Evolutionary conservation across 2,888 invertebrate genomes (phyloP), one percentile per base, ranked within the genome.

Genomic region (Melanostoma mellinum): DNA sequence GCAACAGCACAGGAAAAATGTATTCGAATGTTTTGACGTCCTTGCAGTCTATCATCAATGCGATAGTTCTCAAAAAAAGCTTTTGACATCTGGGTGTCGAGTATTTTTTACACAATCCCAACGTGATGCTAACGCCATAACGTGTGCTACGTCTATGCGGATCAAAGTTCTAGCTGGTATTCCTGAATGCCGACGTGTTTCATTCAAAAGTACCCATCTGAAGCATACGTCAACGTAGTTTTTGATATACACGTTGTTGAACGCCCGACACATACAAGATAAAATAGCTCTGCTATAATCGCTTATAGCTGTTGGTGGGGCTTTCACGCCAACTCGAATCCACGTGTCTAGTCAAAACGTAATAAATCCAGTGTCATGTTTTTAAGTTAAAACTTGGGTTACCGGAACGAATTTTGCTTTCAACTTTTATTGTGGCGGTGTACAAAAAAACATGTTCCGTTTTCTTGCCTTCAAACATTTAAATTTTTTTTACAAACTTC

Each of bases 341-440:
- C 53, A 53, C 6, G 10, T 35, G 36, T 53, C 53, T 3, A 53
- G 6, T 36, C 53, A 53, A 10, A 53, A 53, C 10, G 53, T 53
- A 9, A 53, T 9, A 10, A 36, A 53, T 0, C 53, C 53, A 2
- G 53, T 53, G 8, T 53, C 53, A 10, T 53, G 35, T 3, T n/a
- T 8, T 32, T 53, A 35, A 0, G 53, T 35, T 53, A 36, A 36
- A n/a, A 10, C 10, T 32, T 53, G 53, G 35, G n/a, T 10, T 10
- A 53, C 53, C 3, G 53, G 35, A 4, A 53, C 2, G n/a, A n/a
- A 10, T 35, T 36, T 36, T 53, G 5, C 36, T 6, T 3, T 53
- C 53, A 35, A 53, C 6, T 36, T 53, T 53, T n/a, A 35, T 35
- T 2, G 53, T 35, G 2, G 9, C 53, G 2, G 53, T 53, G 4